These are phyloP conservation scores for Dendrocopos noguchii DNA, from an alignment of 2,113 vertebrate genomes.

Conservation along the genomic window DNA sequence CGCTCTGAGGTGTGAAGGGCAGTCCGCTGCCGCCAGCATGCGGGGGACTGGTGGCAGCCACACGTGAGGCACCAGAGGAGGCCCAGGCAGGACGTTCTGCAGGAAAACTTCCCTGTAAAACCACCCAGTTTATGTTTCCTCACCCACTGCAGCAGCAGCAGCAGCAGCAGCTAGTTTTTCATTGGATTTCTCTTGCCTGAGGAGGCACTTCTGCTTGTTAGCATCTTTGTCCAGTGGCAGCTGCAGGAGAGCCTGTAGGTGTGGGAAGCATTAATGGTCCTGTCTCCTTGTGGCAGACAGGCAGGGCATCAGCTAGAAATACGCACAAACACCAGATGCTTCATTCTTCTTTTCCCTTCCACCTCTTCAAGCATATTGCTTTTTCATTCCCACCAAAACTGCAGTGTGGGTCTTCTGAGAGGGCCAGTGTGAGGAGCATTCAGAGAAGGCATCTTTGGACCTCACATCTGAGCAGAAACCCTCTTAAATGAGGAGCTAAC, in stretches of 20 bases:
- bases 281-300: neutral
- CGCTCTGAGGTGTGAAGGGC: constrained; percentile 62
- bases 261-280: neutral
- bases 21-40: neutral
- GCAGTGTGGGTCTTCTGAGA: neutral
- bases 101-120: neutral
- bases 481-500: neutral
- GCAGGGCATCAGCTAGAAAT: neutral
- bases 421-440: neutral
- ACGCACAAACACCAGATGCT: neutral
- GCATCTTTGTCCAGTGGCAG: neutral
- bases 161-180: neutral
- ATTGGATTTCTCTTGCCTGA: neutral
- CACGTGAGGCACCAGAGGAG: neutral
- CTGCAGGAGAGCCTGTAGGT: neutral
- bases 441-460: neutral
- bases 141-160: accelerated
- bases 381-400: neutral
- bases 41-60: neutral
- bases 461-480: neutral
- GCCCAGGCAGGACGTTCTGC: neutral
- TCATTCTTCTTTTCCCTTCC: neutral
- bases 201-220: neutral
- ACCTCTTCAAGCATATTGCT: neutral
- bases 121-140: neutral